A percentile compares a stretch with the other conserved stretches of the same genome.
These are phyloP conservation scores for Therioaphis trifolii DNA, from an alignment of 2,888 invertebrate species.

Conservation along the genomic window DNA sequence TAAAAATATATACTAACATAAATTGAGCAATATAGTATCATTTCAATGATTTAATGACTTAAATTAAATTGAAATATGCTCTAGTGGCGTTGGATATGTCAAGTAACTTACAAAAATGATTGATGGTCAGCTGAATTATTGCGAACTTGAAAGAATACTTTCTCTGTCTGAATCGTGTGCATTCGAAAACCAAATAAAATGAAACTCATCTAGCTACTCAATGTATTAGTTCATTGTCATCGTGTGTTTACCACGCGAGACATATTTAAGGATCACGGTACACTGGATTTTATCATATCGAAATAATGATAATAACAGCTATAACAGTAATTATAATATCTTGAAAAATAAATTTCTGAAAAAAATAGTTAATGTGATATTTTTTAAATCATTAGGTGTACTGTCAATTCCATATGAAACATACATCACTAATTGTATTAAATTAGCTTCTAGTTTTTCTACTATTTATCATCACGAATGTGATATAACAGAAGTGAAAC, in stretches of 20 bases:
- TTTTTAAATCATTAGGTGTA: conserved; percentile 32
- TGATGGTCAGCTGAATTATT: conserved; percentile 56
- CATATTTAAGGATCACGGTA: conserved; percentile 58
- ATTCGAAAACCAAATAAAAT: conserved; percentile 60
- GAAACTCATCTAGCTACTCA: conserved; percentile 59
- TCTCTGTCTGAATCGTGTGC: conserved; percentile 54
- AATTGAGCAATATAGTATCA: neutral
- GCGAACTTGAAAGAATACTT: conserved; percentile 60
- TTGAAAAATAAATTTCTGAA: conserved; percentile 24
- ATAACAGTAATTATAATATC: conserved; percentile 6
- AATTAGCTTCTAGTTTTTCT: conserved; percentile 14
- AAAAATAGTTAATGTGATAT: conserved; percentile 29
- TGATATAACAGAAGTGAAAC: conserved; percentile 51
- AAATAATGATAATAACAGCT: conserved; percentile 40
- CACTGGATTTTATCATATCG: conserved; percentile 41
- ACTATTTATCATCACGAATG: conserved; percentile 39
- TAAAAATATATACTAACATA: neutral
- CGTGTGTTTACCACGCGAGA: conserved; percentile 60
- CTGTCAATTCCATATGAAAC: neutral
- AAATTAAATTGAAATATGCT: conserved; percentile 37
- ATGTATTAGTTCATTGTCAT: conserved; percentile 51
- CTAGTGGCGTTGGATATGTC: conserved; percentile 32
- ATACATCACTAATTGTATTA: neutral
- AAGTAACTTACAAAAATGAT: conserved; percentile 56
- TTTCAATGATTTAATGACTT: conserved; percentile 33